A percentile compares a stretch with the other conserved stretches of the same genome.
These are phyloP conservation scores for Campoletis raptor DNA, from an alignment of 2,888 invertebrate species.

Conservation along the genomic window DNA sequence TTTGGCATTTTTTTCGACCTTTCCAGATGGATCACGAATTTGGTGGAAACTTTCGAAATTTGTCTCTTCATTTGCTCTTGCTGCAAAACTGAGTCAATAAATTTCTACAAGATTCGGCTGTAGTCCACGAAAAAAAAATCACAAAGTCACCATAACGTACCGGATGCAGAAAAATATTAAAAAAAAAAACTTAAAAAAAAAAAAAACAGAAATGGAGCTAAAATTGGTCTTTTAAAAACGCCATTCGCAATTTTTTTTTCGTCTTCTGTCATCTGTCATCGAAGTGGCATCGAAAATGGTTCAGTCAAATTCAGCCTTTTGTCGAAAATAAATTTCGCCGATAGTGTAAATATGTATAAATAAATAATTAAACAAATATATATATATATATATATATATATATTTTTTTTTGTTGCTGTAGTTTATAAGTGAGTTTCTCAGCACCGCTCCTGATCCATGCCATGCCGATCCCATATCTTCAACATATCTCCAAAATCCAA, in stretches of 20 bases:
- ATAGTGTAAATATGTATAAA: neutral
- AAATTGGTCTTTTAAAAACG: neutral
- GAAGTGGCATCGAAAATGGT: neutral
- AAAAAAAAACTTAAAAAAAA: too few species aligned
- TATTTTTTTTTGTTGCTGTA: conserved; percentile 46
- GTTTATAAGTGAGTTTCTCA: conserved; percentile 71
- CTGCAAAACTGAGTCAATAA: too few species aligned
- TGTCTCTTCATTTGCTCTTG: too few species aligned
- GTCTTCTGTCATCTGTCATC: neutral
- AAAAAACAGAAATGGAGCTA: too few species aligned
- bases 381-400: conserved; percentile 6
- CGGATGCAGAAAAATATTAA: too few species aligned
- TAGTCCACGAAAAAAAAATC: too few species aligned
- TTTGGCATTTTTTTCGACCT: too few species aligned
- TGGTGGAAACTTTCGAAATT: too few species aligned
- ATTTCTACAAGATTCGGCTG: too few species aligned
- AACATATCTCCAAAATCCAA: conserved; percentile 69
- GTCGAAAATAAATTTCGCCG: neutral
- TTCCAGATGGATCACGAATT: too few species aligned
- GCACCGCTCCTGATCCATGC: conserved; percentile 82
- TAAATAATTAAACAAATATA: conserved; percentile 27
- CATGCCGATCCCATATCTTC: conserved; percentile 81
- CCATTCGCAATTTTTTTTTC: neutral
- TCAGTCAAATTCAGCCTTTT: neutral
- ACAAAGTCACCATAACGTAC: too few species aligned